Evolutionary conservation across 2,888 invertebrate genomes (phyloP).

Genomic region (Idaea aversata): DNA sequence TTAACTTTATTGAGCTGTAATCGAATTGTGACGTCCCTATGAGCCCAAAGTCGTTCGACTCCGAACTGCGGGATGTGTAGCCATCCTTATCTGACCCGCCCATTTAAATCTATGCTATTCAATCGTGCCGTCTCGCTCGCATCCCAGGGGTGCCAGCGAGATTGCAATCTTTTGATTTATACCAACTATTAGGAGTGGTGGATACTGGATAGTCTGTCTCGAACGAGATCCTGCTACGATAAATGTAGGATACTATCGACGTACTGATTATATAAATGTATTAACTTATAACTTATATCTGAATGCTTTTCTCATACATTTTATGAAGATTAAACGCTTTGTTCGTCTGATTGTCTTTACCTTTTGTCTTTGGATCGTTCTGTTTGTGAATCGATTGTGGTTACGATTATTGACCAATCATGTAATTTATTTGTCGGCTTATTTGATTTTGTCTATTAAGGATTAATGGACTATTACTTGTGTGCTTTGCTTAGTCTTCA

Average conservation of each 20-base stretch:
- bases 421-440: background rate
- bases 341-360: conserved; percentile 16
- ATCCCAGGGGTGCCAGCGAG: conserved; percentile 78
- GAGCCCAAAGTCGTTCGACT: conserved; percentile 55
- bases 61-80: conserved; percentile 67
- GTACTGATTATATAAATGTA: conserved; percentile 73
- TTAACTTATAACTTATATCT: conserved; percentile 52
- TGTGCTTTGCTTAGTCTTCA: too few relatives aligned
- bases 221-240: conserved; percentile 66
- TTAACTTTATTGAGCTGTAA: conserved; percentile 81
- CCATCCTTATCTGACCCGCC: conserved; percentile 78
- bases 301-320: conserved; percentile 34
- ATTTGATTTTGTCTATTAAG: background rate
- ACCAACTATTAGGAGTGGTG: conserved; percentile 77
- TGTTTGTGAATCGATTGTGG: background rate
- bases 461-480: background rate
- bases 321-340: conserved; percentile 28
- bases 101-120: conserved; percentile 81
- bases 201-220: conserved; percentile 73
- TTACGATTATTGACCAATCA: background rate
- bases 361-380: background rate
- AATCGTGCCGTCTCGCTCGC: conserved; percentile 79
- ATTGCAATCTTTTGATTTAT: conserved; percentile 81
- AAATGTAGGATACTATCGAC: conserved; percentile 69
- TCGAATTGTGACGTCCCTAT: conserved; percentile 80